phyloP scores from a whole-genome alignment of 2,113 vertebrate genomes.

The Larimichthys polyactis region DNA sequence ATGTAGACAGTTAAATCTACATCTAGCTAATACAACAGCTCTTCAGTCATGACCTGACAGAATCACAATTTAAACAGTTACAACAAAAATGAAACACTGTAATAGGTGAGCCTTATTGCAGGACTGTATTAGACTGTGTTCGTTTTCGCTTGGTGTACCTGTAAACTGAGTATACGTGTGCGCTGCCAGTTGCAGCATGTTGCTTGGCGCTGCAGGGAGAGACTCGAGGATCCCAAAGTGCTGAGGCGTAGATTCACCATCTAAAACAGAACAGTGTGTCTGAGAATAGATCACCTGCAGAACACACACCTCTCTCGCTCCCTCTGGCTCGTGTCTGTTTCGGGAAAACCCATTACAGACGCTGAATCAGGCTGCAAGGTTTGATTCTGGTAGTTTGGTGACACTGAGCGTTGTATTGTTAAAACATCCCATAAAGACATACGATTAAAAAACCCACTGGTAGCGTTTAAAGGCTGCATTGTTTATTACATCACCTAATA shows the following conservation, averaged over 20 bases:
- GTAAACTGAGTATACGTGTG: neutral
- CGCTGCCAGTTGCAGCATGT: slow-evolving; percentile 17
- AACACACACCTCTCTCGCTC: neutral
- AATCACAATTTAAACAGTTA: neutral
- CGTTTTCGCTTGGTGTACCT: neutral
- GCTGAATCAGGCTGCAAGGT: neutral
- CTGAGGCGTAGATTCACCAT: slow-evolving; percentile 37
- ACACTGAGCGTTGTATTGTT: slow-evolving; percentile 1
- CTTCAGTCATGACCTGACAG: too few species aligned
- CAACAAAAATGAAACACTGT: neutral
- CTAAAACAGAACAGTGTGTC: slow-evolving; percentile 30
- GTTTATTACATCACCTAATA: neutral
- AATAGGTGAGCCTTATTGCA: neutral
- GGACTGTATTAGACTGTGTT: neutral
- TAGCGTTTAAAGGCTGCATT: slow-evolving; percentile 5
- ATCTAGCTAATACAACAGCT: too few species aligned
- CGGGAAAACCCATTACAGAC: slow-evolving; percentile 4
- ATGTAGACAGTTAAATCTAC: too few species aligned
- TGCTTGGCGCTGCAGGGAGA: slow-evolving; percentile 27
- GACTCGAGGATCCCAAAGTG: slow-evolving; percentile 39
- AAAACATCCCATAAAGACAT: slow-evolving; percentile 2
- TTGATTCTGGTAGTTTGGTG: neutral
- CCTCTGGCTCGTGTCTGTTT: neutral
- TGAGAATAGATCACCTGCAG: slow-evolving; percentile 33
- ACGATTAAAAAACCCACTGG: neutral